These are phyloP conservation scores for Bruchidius siliquastri DNA, from an alignment of 2,888 invertebrate genomes.

Conservation along the genomic window DNA sequence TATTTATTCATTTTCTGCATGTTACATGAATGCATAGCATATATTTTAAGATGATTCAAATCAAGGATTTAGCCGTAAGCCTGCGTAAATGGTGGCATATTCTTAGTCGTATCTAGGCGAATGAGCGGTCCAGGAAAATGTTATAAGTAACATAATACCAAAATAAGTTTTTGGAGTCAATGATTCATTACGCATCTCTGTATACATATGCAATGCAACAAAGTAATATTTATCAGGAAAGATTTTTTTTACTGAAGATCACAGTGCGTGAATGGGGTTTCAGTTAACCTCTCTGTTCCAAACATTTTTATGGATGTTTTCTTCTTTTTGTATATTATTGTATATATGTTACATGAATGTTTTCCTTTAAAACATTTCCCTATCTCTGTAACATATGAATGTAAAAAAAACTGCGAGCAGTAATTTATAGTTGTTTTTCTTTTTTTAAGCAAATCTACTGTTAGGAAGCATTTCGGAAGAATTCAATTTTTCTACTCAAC, in stretches of 20 bases:
- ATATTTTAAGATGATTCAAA: too few relatives aligned
- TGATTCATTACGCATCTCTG: too few relatives aligned
- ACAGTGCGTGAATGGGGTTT: background rate
- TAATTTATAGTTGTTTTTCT: conserved; percentile 13
- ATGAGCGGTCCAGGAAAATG: too few relatives aligned
- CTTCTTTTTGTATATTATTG: conserved; percentile 35
- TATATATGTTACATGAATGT: conserved; percentile 38
- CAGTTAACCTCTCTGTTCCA: background rate
- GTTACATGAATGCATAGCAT: too few relatives aligned
- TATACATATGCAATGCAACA: too few relatives aligned
- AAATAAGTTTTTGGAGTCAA: too few relatives aligned
- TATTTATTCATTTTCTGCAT: too few relatives aligned
- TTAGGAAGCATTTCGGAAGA: background rate
- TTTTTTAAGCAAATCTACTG: conserved; percentile 2
- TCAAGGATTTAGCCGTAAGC: too few relatives aligned
- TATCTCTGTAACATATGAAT: conserved; percentile 31
- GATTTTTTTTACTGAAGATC: background rate
- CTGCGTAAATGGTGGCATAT: too few relatives aligned
- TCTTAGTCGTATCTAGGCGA: too few relatives aligned
- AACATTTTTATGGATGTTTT: conserved; percentile 17
- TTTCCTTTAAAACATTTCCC: conserved; percentile 21
- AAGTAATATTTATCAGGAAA: too few relatives aligned
- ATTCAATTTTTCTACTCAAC: background rate
- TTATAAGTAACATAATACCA: too few relatives aligned
- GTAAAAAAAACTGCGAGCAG: conserved; percentile 34